Base-by-base conservation (phyloP, 2,888 invertebrate genomes). In the Drosophila pseudotakahashii region DNA sequence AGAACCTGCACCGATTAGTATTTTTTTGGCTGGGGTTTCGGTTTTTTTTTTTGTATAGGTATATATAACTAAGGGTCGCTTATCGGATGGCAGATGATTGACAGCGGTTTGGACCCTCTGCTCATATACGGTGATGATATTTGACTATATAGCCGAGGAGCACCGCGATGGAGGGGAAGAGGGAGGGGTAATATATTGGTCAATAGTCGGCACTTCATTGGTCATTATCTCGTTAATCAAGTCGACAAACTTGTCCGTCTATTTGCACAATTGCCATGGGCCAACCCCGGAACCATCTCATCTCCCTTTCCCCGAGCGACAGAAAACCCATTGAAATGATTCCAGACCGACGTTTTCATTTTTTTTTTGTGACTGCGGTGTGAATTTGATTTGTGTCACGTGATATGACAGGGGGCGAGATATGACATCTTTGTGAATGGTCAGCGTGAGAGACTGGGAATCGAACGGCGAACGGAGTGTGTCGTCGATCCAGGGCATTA, bases 1-100 rank as follows among this genome's bases (percentile, higher is more conserved):
- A 91, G 92, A 91, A 92, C 92, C 92, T 51, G 4, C 1, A 19
- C 14, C 10, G 6, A 36, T 7, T 36, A 36, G 19, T 7, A 23
- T 11, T 48, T 37, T 14, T 57, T 55, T 36, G 14, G 23, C 11
- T 11, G 13, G 34, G 11, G 10, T 26, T 55, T n/a, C 13, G 4
- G 1, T n/a, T 14, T 39, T 42, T 34, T 34, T 50, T 34, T 41
- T 5, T 6, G 3, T 7, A 39, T 10, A 7, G 6, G 10, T 23
- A 13, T 23, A 13, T 13, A 11, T 13, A 34, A 34, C 10, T 6
- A 30, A 39, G 26, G 53, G 16, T 32, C 53, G 67, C 68, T 66
- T 66, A 66, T 66, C 66, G 47, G 67, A 30, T 26, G 34, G 16
- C 34, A 53, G 39, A 39, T 66, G 70, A 71, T 72, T 71, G 70